Evolutionary conservation across 2,113 vertebrate species (phyloP), one percentile per base, ranked within the genome.

Genomic region (Kryptolebias marmoratus): DNA sequence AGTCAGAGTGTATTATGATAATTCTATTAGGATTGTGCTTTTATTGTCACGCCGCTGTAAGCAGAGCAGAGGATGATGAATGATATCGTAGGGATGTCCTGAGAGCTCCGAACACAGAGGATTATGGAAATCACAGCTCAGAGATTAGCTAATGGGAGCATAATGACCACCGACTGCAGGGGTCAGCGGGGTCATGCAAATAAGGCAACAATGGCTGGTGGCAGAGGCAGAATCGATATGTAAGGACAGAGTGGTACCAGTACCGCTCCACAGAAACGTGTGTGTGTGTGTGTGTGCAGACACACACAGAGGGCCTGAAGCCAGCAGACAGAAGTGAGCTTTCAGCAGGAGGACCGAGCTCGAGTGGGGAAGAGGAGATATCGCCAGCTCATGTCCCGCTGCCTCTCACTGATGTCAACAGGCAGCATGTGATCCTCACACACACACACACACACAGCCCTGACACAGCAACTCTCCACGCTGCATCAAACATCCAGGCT

Each of bases 111-210:
- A 88, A 92, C 89, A 86, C 68, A 82, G 78, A 85, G 87, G 91
- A 91, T 93, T 93, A 92, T 92, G 90, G 90, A 92, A 93, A 93
- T 93, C 83, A 92, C 90, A 92, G 71, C 75, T 84, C 82, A 87
- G 91, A 92, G 93, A 94, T 94, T 92, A 94, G 92, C 91, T 94
- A 93, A 94, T 94, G 91, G 91, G 89, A 85, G 84, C 87, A 91
- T 93, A 93, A 94, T 92, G 86, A 89, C 85, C 79, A 77, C 78
- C 77, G 88, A 90, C 80, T 80, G 87, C 75, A 70, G 49, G 82
- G 90, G 85, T 90, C 89, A 88, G 64, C 57, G 59, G 71, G 75
- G 83, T 83, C 80, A 91, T 88, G 92, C 87, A 93, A 91, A 92
- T 86, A 83, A 89, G 77, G 79, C 62, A 44, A 67, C 79, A 70